These are phyloP conservation scores for Genyomyrus donnyi DNA, from an alignment of 2,113 vertebrate genomes.

Conservation along the genomic window DNA sequence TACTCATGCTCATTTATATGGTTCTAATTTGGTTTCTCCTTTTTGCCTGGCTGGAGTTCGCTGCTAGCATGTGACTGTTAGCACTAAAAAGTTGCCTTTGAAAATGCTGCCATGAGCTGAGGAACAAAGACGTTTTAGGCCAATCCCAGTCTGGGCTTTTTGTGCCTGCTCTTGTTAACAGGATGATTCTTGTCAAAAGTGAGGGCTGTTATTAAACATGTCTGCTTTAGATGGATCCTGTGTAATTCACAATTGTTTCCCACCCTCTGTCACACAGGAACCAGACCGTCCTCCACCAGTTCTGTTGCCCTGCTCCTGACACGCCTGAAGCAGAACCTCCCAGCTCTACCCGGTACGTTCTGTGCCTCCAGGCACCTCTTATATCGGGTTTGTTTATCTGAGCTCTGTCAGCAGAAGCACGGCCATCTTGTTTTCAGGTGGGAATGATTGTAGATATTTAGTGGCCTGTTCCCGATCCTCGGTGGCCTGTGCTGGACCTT, in stretches of 20 bases:
- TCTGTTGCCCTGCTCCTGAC: conserved; percentile 95
- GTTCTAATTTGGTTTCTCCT: background rate
- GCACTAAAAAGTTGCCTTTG: background rate
- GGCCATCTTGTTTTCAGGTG: conserved; percentile 46
- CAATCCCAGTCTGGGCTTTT: background rate
- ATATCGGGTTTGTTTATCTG: background rate
- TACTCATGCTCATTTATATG: background rate
- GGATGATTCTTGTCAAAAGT: background rate
- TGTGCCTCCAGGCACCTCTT: conserved; percentile 26
- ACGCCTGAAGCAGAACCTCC: conserved; percentile 69
- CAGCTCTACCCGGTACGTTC: conserved; percentile 65
- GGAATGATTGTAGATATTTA: conserved; percentile 57
- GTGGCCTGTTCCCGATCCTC: background rate
- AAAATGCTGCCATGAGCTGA: background rate
- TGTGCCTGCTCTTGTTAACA: background rate
- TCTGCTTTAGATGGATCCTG: background rate
- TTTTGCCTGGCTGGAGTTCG: background rate
- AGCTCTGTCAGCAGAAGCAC: conserved; percentile 39
- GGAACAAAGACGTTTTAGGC: background rate
- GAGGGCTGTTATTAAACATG: background rate
- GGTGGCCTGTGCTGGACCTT: background rate
- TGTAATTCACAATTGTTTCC: background rate
- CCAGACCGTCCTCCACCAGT: conserved; percentile 95
- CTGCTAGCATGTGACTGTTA: background rate
- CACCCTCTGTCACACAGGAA: conserved; percentile 61